These are phyloP conservation scores for Scomberomorus guttatus DNA, from an alignment of 2,797 vertebrate species.

Conservation along the genomic window DNA sequence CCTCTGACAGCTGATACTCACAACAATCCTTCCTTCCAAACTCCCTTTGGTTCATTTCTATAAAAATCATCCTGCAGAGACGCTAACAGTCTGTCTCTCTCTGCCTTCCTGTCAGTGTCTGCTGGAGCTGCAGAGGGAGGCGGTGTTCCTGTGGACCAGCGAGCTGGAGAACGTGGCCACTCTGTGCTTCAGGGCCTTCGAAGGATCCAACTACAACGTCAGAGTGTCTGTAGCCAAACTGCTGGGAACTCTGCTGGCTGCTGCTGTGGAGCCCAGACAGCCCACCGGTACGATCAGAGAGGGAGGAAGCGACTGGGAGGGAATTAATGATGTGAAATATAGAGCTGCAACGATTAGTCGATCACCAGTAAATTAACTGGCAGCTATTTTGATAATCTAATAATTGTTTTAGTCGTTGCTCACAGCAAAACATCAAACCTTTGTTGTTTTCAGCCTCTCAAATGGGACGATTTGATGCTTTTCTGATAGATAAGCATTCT, in stretches of 20 bases:
- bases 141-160: slow-evolving; percentile 91
- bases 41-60: no score
- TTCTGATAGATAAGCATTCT: no score
- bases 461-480: no score
- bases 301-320: no score
- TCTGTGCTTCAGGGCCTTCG: slow-evolving; percentile 94
- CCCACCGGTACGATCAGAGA: slow-evolving; percentile 79
- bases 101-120: slow-evolving; percentile 86
- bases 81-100: not conserved
- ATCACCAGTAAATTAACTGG: no score
- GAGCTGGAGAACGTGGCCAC: slow-evolving; percentile 93
- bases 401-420: no score
- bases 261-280: slow-evolving; percentile 85
- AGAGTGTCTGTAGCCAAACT: slow-evolving; percentile 89
- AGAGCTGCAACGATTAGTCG: no score
- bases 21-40: no score
- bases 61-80: not conserved
- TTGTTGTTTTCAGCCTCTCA: no score
- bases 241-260: slow-evolving; percentile 90
- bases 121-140: slow-evolving; percentile 94
- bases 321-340: no score
- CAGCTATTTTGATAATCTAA: no score
- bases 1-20: not conserved
- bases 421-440: no score
- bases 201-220: slow-evolving; percentile 92